These are phyloP conservation scores for Pilophorus perplexus DNA, from an alignment of 2,888 invertebrate species.

Conservation along the genomic window DNA sequence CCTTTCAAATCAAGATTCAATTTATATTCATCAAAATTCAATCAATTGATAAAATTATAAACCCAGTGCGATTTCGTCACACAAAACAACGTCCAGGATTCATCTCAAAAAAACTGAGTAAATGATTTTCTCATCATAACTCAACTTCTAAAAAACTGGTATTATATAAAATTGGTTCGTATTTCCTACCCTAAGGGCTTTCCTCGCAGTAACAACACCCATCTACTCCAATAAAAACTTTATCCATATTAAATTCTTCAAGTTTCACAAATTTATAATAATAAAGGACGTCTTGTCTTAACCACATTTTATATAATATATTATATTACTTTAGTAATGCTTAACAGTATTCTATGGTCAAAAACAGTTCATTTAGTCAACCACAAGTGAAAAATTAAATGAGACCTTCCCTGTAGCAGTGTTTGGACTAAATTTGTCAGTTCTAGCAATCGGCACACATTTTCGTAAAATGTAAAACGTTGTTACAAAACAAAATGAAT, in stretches of 20 bases:
- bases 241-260: slow-evolving; percentile 17
- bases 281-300: slow-evolving; percentile 25
- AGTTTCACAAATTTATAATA: slow-evolving; percentile 3
- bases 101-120: slow-evolving; percentile 2
- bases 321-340: slow-evolving; percentile 5
- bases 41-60: no score
- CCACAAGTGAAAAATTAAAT: slow-evolving; percentile 8
- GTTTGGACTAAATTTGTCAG: slow-evolving; percentile 15
- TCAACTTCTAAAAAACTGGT: slow-evolving; percentile 1
- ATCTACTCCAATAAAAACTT: slow-evolving; percentile 16
- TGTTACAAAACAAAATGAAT: slow-evolving; percentile 11
- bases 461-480: background rate
- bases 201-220: slow-evolving; percentile 10
- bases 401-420: slow-evolving; percentile 19
- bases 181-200: slow-evolving; percentile 8
- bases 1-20: no score
- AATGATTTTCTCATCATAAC: background rate
- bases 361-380: slow-evolving; percentile 21
- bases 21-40: no score
- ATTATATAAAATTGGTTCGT: slow-evolving; percentile 25
- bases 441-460: slow-evolving; percentile 19
- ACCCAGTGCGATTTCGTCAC: slow-evolving; percentile 11
- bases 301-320: background rate
- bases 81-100: slow-evolving; percentile 7
- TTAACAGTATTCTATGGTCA: slow-evolving; percentile 27